Base-by-base conservation (phyloP, 1,140 invertebrate species). In the Bradynema listronoti region DNA sequence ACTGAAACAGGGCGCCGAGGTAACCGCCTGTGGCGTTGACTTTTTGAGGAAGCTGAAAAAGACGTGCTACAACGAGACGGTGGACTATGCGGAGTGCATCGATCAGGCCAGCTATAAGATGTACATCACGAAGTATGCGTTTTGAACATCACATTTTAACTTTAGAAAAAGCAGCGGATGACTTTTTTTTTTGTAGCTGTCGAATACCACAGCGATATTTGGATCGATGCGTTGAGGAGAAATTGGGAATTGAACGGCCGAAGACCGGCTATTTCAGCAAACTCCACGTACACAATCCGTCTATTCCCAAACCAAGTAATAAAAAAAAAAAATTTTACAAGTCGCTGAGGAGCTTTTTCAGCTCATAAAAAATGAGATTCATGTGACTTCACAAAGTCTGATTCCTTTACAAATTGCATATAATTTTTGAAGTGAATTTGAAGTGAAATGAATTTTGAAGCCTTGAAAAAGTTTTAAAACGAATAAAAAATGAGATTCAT, bases 1-100 rank as follows among this genome's bases (percentile, higher is more conserved):
- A 78, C 52, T 97, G 14, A 83, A 86, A 14, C 90, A 93, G 79
- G 93, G 92, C 0, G 91, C 90, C 81, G 86, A 83, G 1, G 88
- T 97, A 1, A 97, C 93, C 0, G 84, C 83, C 19, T 97, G 93
- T 80, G 87, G 88, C 4, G 67, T 95, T 63, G 84, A 90, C 36
- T 94, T 95, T 81, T 91, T 95, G 68, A 83, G 85, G 25, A 85
- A 88, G 74, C 82, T 97, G 6, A 95, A 95, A 79, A 86, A 86
- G 68, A 80, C 83, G 34, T 97, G 93, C 77, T 74, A 82, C 39
- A 80, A 85, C 39, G 90, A 95, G 80, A 91, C 94, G 74, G 85
- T 85, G 64, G 84, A 87, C 67, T 91, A 91, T 78, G 85, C 87
- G 25, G 85, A 84, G 66, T 96, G 92, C 77, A 78, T 96, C 42